phyloP scores from a whole-genome alignment of 2,888 invertebrate genomes.

The Germaria angustata region DNA sequence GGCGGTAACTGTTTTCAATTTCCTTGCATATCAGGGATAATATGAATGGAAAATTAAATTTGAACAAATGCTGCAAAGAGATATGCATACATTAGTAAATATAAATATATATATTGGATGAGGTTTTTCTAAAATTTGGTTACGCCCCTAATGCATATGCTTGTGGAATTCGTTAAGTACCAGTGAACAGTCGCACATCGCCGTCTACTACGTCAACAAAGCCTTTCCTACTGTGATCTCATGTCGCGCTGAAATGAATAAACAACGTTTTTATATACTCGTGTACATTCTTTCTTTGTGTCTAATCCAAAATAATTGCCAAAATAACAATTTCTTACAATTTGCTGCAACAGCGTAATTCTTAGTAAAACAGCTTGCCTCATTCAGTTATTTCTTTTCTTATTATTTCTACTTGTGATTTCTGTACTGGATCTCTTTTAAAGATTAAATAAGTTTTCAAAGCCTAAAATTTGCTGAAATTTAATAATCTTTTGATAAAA shows the following conservation, averaged over 20 bases:
- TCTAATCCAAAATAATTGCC: conserved; percentile 70
- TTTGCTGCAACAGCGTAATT: conserved; percentile 55
- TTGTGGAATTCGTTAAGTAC: not conserved
- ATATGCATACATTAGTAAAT: too few species aligned
- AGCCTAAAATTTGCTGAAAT: too few species aligned
- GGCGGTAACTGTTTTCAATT: not conserved
- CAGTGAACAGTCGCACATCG: conserved; percentile 7
- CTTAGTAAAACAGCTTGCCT: conserved; percentile 14
- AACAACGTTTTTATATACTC: conserved; percentile 51
- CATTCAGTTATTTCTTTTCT: not conserved
- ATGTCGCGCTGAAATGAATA: conserved; percentile 68
- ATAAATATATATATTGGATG: too few species aligned
- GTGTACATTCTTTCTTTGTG: conserved; percentile 14
- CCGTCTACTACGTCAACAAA: conserved; percentile 47
- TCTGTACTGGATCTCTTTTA: not conserved
- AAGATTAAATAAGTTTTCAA: not conserved
- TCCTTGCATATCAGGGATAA: too few species aligned
- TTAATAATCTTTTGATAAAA: too few species aligned
- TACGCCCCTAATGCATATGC: not conserved
- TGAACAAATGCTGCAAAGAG: too few species aligned
- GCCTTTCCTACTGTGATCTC: conserved; percentile 61
- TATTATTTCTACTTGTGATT: not conserved
- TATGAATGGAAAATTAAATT: not conserved
- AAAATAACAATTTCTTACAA: conserved; percentile 69
- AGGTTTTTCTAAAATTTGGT: not conserved